Percentiles rank a stretch among this genome's conserved stretches.
These are phyloP conservation scores for Delphinapterus leucas DNA, from an alignment of 2,113 vertebrate species.

Conservation along the genomic window DNA sequence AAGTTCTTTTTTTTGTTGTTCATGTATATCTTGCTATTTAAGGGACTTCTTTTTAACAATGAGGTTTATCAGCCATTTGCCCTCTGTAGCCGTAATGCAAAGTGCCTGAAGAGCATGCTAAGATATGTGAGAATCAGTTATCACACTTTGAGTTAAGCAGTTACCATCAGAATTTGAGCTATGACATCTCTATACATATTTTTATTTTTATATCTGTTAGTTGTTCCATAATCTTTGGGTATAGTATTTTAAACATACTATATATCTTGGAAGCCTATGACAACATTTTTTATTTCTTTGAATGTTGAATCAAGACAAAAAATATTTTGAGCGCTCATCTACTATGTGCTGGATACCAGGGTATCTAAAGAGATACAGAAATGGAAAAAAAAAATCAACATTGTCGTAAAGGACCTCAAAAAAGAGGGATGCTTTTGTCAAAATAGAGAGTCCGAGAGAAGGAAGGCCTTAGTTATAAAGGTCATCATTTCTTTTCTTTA, in stretches of 20 bases:
- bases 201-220: not conserved
- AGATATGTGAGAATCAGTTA: not conserved
- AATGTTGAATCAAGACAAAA: constrained; percentile 7
- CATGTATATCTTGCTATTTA: not conserved
- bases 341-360: not conserved
- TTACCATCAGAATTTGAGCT: constrained; percentile 19
- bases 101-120: not conserved
- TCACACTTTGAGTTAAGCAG: not conserved
- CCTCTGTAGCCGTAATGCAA: not conserved
- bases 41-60: not conserved
- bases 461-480: not conserved
- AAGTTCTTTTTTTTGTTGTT: not conserved
- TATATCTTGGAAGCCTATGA: not conserved
- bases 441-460: not conserved
- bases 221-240: not conserved
- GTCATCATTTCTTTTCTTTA: not conserved
- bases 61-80: not conserved
- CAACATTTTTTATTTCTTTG: not conserved
- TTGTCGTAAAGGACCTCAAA: not conserved
- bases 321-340: not conserved
- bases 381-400: not conserved
- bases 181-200: not conserved
- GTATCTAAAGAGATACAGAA: not conserved
- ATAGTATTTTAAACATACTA: constrained; percentile 14
- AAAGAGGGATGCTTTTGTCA: not conserved